Evolutionary conservation across 2,888 invertebrate genomes (phyloP).

Genomic region (Eupeodes luniger): DNA sequence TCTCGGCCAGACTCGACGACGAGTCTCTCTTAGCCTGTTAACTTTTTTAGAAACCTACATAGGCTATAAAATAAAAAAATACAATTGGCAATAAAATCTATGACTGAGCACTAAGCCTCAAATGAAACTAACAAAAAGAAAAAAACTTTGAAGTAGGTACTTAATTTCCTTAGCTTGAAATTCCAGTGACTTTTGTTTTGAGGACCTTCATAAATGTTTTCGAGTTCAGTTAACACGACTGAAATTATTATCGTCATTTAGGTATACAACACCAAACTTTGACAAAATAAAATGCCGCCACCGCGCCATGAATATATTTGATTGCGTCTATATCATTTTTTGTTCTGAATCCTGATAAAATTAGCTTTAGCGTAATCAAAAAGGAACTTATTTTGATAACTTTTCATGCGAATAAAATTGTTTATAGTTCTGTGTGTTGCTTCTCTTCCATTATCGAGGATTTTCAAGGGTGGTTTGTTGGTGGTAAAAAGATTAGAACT

Average conservation of each 20-base stretch:
- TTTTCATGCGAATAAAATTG: constrained; percentile 10
- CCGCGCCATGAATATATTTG: neutral
- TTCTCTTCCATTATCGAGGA: neutral
- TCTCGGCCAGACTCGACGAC: no score
- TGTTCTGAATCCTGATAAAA: neutral
- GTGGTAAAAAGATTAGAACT: constrained; percentile 27
- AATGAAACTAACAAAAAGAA: no score
- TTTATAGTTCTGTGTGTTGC: constrained; percentile 12
- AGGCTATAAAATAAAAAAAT: no score
- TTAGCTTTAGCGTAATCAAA: constrained; percentile 4
- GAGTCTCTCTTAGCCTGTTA: no score
- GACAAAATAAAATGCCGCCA: neutral
- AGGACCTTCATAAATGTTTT: neutral
- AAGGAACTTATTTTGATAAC: constrained; percentile 4
- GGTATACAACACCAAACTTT: neutral
- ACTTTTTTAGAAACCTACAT: no score
- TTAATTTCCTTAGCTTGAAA: neutral
- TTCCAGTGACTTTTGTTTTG: neutral
- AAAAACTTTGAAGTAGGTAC: no score
- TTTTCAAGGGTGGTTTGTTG: neutral
- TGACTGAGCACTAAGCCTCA: no score
- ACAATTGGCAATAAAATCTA: no score
- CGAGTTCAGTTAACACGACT: neutral
- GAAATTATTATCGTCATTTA: neutral
- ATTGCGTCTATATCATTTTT: neutral